Percentiles rank a stretch among this genome's conserved stretches.
phyloP scores from a whole-genome alignment of 92 coral and sea anemone species.

The Virgularia gustaviana region DNA sequence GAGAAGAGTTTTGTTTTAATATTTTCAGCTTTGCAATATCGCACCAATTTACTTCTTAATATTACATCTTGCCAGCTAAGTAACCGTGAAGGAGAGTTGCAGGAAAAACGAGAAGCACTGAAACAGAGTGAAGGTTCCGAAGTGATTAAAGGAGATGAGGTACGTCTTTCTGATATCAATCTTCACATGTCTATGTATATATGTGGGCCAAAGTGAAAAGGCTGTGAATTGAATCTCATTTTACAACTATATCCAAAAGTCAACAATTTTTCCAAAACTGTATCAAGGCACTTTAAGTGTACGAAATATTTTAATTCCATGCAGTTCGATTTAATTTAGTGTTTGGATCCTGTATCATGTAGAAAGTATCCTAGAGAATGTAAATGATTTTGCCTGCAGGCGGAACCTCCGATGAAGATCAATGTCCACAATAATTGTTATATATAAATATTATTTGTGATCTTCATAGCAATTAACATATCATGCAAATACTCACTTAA shows the following conservation, averaged over 20 bases:
- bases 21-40: not conserved
- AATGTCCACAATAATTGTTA: no score
- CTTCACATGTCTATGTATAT: no score
- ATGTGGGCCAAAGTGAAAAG: no score
- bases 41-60: not conserved
- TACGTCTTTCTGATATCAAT: not conserved
- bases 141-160: conserved; percentile 97
- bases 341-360: no score
- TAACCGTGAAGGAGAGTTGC: conserved; percentile 64
- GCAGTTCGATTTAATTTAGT: no score
- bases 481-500: not conserved
- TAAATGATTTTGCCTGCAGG: no score
- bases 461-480: not conserved
- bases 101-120: conserved; percentile 73
- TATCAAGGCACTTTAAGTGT: not conserved
- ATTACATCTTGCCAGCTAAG: not conserved
- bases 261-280: not conserved
- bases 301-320: no score
- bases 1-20: conserved; percentile 1
- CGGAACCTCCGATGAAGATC: no score
- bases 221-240: no score
- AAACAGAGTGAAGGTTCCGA: conserved; percentile 91
- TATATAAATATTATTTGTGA: no score
- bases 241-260: no score
- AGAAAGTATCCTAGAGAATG: no score